Evolutionary conservation across 2,888 invertebrate species (phyloP).

Genomic region (Andrena camellia): DNA sequence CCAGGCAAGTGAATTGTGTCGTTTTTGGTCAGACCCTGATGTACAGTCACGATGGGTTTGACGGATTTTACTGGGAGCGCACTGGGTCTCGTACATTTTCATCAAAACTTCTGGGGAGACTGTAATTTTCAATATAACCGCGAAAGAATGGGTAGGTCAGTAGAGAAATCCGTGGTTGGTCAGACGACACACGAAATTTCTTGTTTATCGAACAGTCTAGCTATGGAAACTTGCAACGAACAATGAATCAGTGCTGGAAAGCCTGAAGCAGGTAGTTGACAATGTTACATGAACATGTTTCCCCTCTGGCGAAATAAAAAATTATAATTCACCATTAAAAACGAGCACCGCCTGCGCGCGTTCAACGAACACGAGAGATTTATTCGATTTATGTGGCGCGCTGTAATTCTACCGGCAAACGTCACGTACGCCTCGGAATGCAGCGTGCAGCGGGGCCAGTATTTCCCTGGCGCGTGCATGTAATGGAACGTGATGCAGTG

Average conservation of each 20-base stretch:
- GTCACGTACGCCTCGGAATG: constrained; percentile 58
- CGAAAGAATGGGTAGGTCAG: neutral
- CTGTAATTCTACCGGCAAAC: constrained; percentile 46
- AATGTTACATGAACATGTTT: neutral
- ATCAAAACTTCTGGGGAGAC: neutral
- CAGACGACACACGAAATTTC: neutral
- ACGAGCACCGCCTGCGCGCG: neutral
- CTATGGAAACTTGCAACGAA: too few species aligned
- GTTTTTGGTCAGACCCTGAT: neutral
- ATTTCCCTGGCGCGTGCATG: constrained; percentile 36
- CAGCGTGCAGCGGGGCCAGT: constrained; percentile 23
- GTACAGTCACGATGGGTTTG: neutral
- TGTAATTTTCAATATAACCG: constrained; percentile 4
- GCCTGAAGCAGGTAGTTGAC: neutral
- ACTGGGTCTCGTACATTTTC: neutral
- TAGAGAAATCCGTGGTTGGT: neutral
- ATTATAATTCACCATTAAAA: constrained; percentile 33
- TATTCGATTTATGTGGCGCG: constrained; percentile 49
- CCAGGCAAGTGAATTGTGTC: neutral
- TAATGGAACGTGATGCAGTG: constrained; percentile 54
- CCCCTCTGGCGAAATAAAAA: constrained; percentile 12
- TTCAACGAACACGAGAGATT: constrained; percentile 26
- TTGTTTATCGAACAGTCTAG: too few species aligned
- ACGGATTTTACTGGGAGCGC: neutral
- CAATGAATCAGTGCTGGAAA: neutral